Base-by-base conservation (phyloP, 2,888 invertebrate genomes). In the Cacoxenus indagator region DNA sequence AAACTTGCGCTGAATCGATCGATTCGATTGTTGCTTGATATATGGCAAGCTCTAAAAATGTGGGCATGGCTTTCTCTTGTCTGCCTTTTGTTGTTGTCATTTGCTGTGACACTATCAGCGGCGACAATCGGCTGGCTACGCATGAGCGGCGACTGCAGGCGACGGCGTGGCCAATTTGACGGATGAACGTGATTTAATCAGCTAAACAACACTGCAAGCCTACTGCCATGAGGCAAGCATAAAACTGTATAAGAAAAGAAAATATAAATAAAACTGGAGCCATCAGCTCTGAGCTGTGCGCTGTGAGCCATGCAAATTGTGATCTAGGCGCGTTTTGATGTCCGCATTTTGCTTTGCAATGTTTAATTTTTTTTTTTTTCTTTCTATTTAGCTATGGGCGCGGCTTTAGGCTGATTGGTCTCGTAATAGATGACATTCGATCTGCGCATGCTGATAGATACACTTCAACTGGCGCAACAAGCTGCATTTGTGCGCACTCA, bases 131-230 rank as follows among this genome's bases (percentile, higher is more conserved):
- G 51, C 51, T 51, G 43, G 51, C 51, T 51, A 51, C 51, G 51
- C 51, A 51, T 51, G 51, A 51, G n/a, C 51, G 51, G 22, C 51
- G 37, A 37, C 37, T 8, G 5, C 37, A 14, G 65, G 51, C 67
- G 75, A 73, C 48, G 55, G 14, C 26, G 19, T 82, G 82, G 75
- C 78, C 76, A 31, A 77, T 86, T 85, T 85, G 85, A 85, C 87
- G 86, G 87, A 85, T 86, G 85, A 85, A 85, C 82, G 82, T 76
- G 87, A 86, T 86, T 86, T 82, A 79, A 81, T 74, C 76, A 22
- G 43, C 64, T 17, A n/a, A n/a, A n/a, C n/a, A n/a, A n/a, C 57
- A 27, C 26, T 69, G 27, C 46, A 64, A 65, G 65, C 62, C 55
- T 43, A 46, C 55, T 37, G 64, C n/a, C n/a, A n/a, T n/a, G n/a